Evolutionary conservation across 2,113 vertebrate genomes (phyloP).

Genomic region (Chaetodon trifascialis): DNA sequence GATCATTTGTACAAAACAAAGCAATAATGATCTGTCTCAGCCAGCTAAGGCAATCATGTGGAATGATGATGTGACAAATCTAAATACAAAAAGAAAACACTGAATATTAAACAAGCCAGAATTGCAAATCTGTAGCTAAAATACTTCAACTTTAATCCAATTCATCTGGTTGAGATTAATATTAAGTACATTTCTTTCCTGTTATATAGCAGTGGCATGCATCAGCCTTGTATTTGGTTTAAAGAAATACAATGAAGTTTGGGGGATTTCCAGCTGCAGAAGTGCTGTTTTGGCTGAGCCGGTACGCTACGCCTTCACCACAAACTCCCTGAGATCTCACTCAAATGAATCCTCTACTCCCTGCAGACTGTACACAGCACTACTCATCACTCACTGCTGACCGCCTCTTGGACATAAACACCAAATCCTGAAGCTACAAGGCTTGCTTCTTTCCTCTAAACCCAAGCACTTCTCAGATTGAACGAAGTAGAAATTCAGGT

Average conservation of each 20-base stretch:
- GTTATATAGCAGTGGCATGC: neutral
- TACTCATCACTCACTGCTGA: constrained; percentile 36
- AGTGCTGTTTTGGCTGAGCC: neutral
- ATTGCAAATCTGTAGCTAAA: constrained; percentile 5
- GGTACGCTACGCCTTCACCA: neutral
- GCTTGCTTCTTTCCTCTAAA: constrained; percentile 38
- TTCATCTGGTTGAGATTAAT: neutral
- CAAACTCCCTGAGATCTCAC: constrained; percentile 60
- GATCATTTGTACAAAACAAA: constrained; percentile 66
- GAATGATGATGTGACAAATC: constrained; percentile 50
- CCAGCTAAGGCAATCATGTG: constrained; percentile 79
- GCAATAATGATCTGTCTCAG: constrained; percentile 80
- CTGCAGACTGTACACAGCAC: neutral
- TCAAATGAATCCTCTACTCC: neutral
- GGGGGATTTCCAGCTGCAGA: constrained; percentile 14
- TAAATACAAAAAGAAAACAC: constrained; percentile 42
- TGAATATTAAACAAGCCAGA: constrained; percentile 28
- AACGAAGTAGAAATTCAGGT: constrained; percentile 33
- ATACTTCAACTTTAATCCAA: neutral
- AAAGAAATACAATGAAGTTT: neutral
- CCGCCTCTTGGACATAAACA: constrained; percentile 21
- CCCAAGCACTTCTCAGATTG: constrained; percentile 38
- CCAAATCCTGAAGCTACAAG: constrained; percentile 19
- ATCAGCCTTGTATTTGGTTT: neutral
- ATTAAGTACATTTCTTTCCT: neutral